Base-by-base conservation (phyloP, 1,140 invertebrate species). In the Episyrphus balteatus region DNA sequence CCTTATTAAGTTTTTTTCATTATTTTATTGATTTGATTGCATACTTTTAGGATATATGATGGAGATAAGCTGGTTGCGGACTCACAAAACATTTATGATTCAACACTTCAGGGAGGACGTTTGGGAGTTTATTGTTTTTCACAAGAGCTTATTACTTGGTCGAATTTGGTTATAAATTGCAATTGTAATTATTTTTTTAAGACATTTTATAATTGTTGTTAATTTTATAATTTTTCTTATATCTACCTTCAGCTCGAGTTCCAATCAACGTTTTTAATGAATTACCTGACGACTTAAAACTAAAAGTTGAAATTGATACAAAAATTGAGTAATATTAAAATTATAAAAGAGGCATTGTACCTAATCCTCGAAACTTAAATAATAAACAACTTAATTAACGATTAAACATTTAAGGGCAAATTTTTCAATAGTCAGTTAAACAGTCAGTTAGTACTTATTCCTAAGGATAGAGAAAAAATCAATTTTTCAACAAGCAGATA, bases 121-220 rank as follows among this genome's bases (percentile, higher is more conserved):
- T 71, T 94, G 0, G 91, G 91, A 1, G 91, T 96, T 0, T 92
- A 92, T 70, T 92, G 88, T 53, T 94, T 95, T 75, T 94, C 91
- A 0, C 92, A 96, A 66, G 87, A 94, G 69, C 88, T 83, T 78
- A 88, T 95, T 52, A 93, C 93, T 57, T 96, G 91, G 90, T 94
- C 91, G 2, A 86, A 94, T 74, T 75, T 96, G 30, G 81, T 88
- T 2, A 94, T 94, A 62, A 76, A 83, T 53, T 95, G 91, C 66
- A 92, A 91, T 71, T 88, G 90, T 93, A 68, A 76, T n/a, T n/a
- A n/a, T n/a, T n/a, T 38, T 30, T 44, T 44, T 13, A 13, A n/a
- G n/a, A n/a, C n/a, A n/a, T n/a, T n/a, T n/a, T n/a, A n/a, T n/a
- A n/a, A n/a, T 15, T 14, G 36, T 30, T 32, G 32, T 43, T 42